Percentiles rank a stretch among this genome's conserved stretches.
Conservation (phyloP, 1,140 invertebrate genomes). For the Potamilus streckersoni region DNA sequence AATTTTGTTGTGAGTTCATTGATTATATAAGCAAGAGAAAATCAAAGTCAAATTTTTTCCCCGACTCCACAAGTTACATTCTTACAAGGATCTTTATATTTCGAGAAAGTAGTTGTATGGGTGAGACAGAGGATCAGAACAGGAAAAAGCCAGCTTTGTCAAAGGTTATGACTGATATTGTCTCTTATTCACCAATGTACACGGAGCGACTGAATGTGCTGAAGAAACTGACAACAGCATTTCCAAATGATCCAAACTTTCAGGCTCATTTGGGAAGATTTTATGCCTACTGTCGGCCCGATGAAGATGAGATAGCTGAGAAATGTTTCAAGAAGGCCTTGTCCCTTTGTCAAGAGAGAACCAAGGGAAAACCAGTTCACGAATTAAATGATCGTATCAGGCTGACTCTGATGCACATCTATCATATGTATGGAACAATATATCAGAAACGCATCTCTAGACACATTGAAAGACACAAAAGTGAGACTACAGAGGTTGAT, state of each 20-base stretch:
- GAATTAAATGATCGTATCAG: conserved; percentile 8
- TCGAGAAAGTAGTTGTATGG: conserved; percentile 24
- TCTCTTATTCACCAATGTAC: conserved; percentile 19
- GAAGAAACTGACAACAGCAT: conserved; percentile 23
- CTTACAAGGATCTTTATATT: conserved; percentile 39
- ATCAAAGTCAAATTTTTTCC: neutral
- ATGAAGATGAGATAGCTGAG: conserved; percentile 32
- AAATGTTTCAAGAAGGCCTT: conserved; percentile 31
- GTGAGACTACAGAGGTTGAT: conserved; percentile 5
- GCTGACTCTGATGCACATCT: conserved; percentile 28
- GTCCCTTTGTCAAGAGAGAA: conserved; percentile 10
- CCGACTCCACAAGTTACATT: conserved; percentile 15
- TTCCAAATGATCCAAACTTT: conserved; percentile 34
- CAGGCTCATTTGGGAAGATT: conserved; percentile 37
- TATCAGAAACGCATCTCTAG: conserved; percentile 14
- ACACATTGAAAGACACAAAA: conserved; percentile 14
- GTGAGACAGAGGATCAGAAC: conserved; percentile 12
- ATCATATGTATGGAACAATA: conserved; percentile 39
- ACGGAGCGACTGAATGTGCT: conserved; percentile 28
- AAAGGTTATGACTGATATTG: conserved; percentile 26
- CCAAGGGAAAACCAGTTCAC: neutral
- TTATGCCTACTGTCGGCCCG: conserved; percentile 34
- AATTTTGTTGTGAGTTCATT: conserved; percentile 31
- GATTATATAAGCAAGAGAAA: conserved; percentile 16
- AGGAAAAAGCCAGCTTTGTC: conserved; percentile 30